These are phyloP conservation scores for Troilus luridus DNA, from an alignment of 2,888 invertebrate genomes.

Conservation along the genomic window DNA sequence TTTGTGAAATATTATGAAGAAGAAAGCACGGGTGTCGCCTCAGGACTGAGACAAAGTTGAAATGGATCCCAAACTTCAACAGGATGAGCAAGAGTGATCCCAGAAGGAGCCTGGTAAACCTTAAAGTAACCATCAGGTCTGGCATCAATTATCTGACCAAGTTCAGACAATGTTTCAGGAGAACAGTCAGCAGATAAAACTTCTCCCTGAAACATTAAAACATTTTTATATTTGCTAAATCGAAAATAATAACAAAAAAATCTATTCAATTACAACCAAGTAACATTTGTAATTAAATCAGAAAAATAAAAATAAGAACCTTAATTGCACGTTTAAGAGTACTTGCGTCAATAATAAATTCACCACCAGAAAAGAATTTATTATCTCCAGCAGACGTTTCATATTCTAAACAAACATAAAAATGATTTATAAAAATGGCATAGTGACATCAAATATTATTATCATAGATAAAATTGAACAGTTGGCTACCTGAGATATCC, in stretches of 20 bases:
- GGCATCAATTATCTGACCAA: slow-evolving; percentile 63
- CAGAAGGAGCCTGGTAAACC: slow-evolving; percentile 62
- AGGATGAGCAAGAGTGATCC: slow-evolving; percentile 62
- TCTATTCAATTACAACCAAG: neutral
- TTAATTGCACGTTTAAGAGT: slow-evolving; percentile 64
- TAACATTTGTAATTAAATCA: neutral
- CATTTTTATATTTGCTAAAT: neutral
- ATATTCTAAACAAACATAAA: slow-evolving; percentile 55
- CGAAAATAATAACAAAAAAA: neutral
- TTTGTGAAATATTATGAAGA: slow-evolving; percentile 30
- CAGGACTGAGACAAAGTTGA: slow-evolving; percentile 54
- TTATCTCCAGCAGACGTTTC: slow-evolving; percentile 61
- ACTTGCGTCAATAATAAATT: slow-evolving; percentile 65
- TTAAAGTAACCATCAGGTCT: slow-evolving; percentile 64
- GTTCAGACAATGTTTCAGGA: slow-evolving; percentile 62
- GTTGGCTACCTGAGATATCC: slow-evolving; percentile 48
- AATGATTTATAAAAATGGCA: neutral
- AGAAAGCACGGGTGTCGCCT: neutral
- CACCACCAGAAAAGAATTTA: slow-evolving; percentile 63
- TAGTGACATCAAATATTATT: neutral
- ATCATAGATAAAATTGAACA: neutral
- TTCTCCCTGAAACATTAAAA: slow-evolving; percentile 60
- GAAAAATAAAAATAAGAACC: slow-evolving; percentile 57
- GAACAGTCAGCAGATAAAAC: slow-evolving; percentile 61
- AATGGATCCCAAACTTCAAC: slow-evolving; percentile 64